A percentile compares a stretch with the other conserved stretches of the same genome.
phyloP scores from a whole-genome alignment of 1,140 invertebrate genomes.

The Lordiphosa collinella region DNA sequence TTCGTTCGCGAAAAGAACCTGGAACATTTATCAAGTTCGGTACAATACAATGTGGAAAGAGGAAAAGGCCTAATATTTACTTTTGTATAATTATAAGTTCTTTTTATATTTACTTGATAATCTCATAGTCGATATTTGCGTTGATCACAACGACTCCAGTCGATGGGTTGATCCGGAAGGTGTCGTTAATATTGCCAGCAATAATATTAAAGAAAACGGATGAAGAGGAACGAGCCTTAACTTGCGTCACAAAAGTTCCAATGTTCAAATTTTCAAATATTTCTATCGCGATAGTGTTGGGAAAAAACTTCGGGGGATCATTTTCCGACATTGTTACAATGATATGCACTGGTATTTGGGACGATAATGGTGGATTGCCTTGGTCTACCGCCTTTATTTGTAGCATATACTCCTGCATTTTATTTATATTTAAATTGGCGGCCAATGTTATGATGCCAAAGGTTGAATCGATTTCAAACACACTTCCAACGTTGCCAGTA shows the following conservation, averaged over 20 bases:
- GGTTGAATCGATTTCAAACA: conserved; percentile 88
- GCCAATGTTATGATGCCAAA: conserved; percentile 89
- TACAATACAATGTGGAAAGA: too few relatives aligned
- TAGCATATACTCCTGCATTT: conserved; percentile 89
- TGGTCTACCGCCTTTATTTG: conserved; percentile 90
- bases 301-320: conserved; percentile 88
- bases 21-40: too few relatives aligned
- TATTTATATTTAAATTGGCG: conserved; percentile 86
- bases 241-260: conserved; percentile 88
- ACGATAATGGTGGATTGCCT: conserved; percentile 86
- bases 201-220: conserved; percentile 91
- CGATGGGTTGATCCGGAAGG: conserved; percentile 91
- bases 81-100: not conserved
- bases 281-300: conserved; percentile 86
- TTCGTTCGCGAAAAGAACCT: too few relatives aligned
- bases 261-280: conserved; percentile 91
- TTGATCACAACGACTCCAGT: conserved; percentile 90
- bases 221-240: conserved; percentile 89
- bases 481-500: conserved; percentile 91
- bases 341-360: conserved; percentile 91
- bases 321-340: conserved; percentile 93
- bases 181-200: conserved; percentile 86
- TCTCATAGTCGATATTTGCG: conserved; percentile 89
- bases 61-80: too few relatives aligned
- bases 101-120: conserved; percentile 69